Evolutionary conservation across 2,888 invertebrate genomes (phyloP), one percentile per base, ranked within the genome.

Genomic region (Papilio elwesi): DNA sequence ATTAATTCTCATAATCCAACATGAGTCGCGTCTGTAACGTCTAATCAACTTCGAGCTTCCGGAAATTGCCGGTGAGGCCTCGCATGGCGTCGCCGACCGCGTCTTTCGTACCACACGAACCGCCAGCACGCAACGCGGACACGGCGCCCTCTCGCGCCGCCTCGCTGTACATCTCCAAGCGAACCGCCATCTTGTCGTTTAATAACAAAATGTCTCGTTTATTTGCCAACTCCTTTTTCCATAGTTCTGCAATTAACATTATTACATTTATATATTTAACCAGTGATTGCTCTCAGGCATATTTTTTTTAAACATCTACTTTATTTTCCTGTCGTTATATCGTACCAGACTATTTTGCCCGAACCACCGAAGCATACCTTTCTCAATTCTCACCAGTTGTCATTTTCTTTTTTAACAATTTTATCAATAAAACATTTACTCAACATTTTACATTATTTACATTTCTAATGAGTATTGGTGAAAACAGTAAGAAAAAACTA

Each of bases 11-110:
- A n/a, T 57, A n/a, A n/a, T 4, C 4, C 13, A n/a, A 59, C n/a
- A n/a, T 59, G 38, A 59, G 59, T 59, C 59, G n/a, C 38, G 59
- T 59, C 38, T 59, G n/a, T 59, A 59, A 38, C 38, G 62, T 53
- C 83, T 83, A 97, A 89, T 97, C 97, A 51, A 97, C 96, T 93
- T 97, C 96, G 68, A 97, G 94, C 87, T 97, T 97, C 76, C 97
- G 94, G 85, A 97, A 97, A 82, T 96, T 97, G 68, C 97, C 97
- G 6, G 95, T 96, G 48, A 97, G 94, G 2, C 96, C 96, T 78
- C 95, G 94, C 85, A 95, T 93, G 47, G 96, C 95, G 83, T 96
- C 96, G 8, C 95, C 95, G 36, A 96, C 95, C 0, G 95, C 93
- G 67, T 96, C 95, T 65, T 95, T 95, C 62, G 95, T 95, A 70